phyloP scores from a whole-genome alignment of 2,797 vertebrate genomes.

The Halcyon leucocephala region DNA sequence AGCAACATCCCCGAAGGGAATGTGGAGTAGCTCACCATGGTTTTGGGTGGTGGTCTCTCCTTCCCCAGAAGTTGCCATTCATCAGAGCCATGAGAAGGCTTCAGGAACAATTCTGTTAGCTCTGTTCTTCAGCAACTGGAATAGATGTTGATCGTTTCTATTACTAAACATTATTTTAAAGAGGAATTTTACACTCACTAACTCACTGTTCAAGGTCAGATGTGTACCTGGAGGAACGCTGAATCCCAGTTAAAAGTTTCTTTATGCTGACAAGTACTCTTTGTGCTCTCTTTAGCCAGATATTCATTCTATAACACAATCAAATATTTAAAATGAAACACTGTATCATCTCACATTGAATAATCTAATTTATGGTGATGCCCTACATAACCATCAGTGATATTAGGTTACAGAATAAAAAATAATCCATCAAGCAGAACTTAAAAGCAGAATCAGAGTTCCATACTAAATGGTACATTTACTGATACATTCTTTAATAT shows the following conservation, averaged over 20 bases:
- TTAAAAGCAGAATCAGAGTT: constrained; percentile 59
- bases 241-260: background rate
- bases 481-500: constrained; percentile 36
- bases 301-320: constrained; percentile 20
- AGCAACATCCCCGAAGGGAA: background rate
- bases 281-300: background rate
- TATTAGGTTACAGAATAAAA: constrained; percentile 65
- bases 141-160: background rate
- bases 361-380: constrained; percentile 64
- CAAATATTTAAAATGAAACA: constrained; percentile 48
- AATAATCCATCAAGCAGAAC: constrained; percentile 55
- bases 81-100: background rate
- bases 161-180: background rate
- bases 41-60: background rate
- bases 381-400: constrained; percentile 21
- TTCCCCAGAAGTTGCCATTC: background rate
- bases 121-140: background rate
- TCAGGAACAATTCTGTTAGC: background rate
- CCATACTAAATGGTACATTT: constrained; percentile 40
- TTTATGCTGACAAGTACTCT: background rate
- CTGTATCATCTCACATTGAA: constrained; percentile 34
- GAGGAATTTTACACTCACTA: background rate
- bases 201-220: background rate
- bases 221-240: background rate
- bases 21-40: accelerated